These are phyloP conservation scores for Zapornia atra DNA, from an alignment of 2,113 vertebrate genomes.

Conservation along the genomic window DNA sequence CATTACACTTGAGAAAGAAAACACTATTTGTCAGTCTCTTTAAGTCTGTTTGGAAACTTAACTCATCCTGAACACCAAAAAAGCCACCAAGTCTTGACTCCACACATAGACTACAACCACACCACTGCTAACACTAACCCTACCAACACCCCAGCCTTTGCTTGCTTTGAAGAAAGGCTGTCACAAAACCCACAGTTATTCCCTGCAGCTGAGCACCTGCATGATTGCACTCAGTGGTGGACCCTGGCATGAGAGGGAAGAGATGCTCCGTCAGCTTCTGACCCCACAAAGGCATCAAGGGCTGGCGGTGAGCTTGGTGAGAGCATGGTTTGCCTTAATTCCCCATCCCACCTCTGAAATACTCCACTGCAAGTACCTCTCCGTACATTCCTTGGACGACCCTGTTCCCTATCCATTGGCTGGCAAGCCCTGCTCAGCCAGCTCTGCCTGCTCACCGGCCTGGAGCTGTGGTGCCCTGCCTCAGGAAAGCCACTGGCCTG, in stretches of 20 bases:
- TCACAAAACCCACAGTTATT: not conserved
- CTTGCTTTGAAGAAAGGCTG: not conserved
- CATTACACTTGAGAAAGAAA: not conserved
- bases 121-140: too few species aligned
- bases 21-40: not conserved
- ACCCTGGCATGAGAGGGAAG: not conserved
- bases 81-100: not conserved
- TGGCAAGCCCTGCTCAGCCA: not conserved
- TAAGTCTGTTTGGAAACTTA: not conserved
- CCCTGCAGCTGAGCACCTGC: not conserved
- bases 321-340: not conserved
- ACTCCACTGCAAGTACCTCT: not conserved
- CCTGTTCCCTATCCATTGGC: not conserved
- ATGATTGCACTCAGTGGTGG: not conserved
- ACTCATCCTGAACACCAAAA: not conserved
- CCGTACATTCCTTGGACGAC: not conserved
- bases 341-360: not conserved
- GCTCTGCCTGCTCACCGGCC: not conserved
- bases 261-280: fast-evolving
- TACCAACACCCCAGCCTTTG: not conserved
- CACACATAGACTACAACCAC: not conserved
- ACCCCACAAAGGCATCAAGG: not conserved
- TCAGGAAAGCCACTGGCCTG: not conserved
- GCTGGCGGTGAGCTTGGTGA: fast-evolving
- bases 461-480: not conserved